Percentiles rank a stretch among this genome's conserved stretches.
phyloP scores from a whole-genome alignment of 2,888 invertebrate genomes.

The Papilio elwesi region DNA sequence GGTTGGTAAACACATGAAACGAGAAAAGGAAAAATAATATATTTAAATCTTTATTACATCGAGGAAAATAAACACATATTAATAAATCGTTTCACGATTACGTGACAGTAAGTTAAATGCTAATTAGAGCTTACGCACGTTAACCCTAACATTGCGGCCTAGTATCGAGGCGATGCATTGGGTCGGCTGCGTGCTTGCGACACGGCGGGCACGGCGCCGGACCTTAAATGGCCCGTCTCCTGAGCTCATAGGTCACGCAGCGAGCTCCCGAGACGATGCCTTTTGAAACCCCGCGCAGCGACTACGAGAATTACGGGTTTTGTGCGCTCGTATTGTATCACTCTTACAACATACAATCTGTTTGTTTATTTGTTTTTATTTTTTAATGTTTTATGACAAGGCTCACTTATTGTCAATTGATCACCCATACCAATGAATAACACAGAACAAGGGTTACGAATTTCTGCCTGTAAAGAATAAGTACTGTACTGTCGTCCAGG shows the following conservation, averaged over 20 bases:
- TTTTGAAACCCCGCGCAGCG: conserved; percentile 38
- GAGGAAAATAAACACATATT: background rate
- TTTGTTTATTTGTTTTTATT: conserved; percentile 24
- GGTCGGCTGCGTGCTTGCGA: conserved; percentile 53
- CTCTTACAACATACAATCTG: conserved; percentile 23
- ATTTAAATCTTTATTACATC: background rate
- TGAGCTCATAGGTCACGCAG: conserved; percentile 75
- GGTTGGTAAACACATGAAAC: too few species aligned
- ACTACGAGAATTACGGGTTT: conserved; percentile 31
- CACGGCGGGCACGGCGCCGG: conserved; percentile 69
- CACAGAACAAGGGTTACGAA: too few species aligned
- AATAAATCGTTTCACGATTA: background rate
- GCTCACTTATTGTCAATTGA: too few species aligned
- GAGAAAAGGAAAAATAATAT: background rate
- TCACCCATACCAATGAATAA: too few species aligned
- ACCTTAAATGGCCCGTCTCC: conserved; percentile 71
- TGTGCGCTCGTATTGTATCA: conserved; percentile 34
- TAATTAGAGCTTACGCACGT: conserved; percentile 33
- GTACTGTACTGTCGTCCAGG: too few species aligned
- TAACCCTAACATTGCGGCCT: conserved; percentile 32
- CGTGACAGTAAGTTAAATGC: conserved; percentile 3
- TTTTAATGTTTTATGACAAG: conserved; percentile 1
- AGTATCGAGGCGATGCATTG: conserved; percentile 27
- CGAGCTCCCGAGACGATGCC: conserved; percentile 48
- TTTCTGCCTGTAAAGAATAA: too few species aligned